Evolutionary conservation across 2,113 vertebrate species (phyloP), one percentile per base, ranked within the genome.

Genomic region (Mus pahari): DNA sequence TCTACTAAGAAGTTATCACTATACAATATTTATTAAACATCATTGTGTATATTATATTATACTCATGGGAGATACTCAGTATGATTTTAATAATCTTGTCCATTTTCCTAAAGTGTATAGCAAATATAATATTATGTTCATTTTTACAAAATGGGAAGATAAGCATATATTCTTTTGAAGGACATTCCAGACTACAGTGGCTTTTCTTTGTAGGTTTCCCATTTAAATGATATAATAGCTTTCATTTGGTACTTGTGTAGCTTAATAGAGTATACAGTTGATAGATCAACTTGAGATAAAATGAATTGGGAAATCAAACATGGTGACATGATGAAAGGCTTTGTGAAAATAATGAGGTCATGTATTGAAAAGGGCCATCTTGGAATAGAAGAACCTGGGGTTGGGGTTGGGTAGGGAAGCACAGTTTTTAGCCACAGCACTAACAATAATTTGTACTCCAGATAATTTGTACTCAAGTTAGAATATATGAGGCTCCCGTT

Each of bases 321-420:
- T 86, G 45, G 88, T 77, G 70, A 96, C 42, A 58, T 81, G n/a
- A 90, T 77, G 70, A 50, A 75, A 88, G 4, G 71, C 50, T 94
- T 94, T 91, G 78, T 94, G 48, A 93, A 95, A 95, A 92, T 66
- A 95, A 73, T 60, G 87, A 90, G 48, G 90, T 60, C 83, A 83
- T n/a, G 68, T 77, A 74, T 68, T 96, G 62, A 89, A 91, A 94
- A 96, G 26, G 31, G 50, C 64, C 60, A 79, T 33, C 26, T 86
- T 94, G 68, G 89, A 79, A 71, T 88, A 14, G 50, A 88, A 36
- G 14, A 68, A 68, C 31, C 31, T 36, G 33, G 66, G 31, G 66
- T 33, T 5, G 5, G 31, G 31, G 66, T 66, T 13, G 66, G 5
- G 66, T 66, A 31, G 66, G 5, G 28, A 91, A 79, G 39, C 16